Conservation (phyloP, 2,797 vertebrate genomes). For the Ispidina picta region DNA sequence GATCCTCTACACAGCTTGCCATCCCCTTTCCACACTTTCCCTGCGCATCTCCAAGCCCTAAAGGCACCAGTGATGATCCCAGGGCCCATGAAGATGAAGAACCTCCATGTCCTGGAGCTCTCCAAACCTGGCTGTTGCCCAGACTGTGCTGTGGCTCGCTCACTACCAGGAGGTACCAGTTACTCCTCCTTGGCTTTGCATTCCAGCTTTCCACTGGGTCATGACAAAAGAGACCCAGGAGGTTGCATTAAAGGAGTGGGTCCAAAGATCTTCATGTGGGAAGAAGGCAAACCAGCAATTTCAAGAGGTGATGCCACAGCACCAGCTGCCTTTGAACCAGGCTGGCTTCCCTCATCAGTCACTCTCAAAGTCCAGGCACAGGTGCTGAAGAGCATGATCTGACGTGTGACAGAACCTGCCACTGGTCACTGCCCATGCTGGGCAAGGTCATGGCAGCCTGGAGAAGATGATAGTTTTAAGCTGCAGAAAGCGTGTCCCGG, state of each 20-base stretch:
- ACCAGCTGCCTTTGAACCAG: not conserved
- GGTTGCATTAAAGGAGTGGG: not conserved
- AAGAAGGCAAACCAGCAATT: rapidly evolving
- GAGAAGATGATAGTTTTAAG: not conserved
- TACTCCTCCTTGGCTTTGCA: not conserved
- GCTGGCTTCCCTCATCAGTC: not conserved
- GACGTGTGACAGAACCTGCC: not conserved
- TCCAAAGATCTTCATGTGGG: rapidly evolving
- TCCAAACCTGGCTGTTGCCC: not conserved
- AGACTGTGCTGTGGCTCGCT: not conserved
- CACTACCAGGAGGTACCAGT: not conserved
- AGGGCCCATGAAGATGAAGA: too few species aligned
- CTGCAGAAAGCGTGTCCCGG: not conserved
- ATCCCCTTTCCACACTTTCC: not conserved
- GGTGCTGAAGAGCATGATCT: rapidly evolving
- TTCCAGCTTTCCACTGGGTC: not conserved
- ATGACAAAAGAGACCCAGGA: not conserved
- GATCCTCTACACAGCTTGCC: not conserved
- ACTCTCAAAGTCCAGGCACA: not conserved
- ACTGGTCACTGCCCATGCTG: not conserved
- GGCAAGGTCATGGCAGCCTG: not conserved
- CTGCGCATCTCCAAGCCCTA: not conserved
- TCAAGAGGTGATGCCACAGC: not conserved
- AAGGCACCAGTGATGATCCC: not conserved
- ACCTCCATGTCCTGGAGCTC: not conserved